Percentiles rank a stretch among this genome's conserved stretches.
phyloP scores from a whole-genome alignment of 2,113 vertebrate species.

The Xyrauchen texanus region DNA sequence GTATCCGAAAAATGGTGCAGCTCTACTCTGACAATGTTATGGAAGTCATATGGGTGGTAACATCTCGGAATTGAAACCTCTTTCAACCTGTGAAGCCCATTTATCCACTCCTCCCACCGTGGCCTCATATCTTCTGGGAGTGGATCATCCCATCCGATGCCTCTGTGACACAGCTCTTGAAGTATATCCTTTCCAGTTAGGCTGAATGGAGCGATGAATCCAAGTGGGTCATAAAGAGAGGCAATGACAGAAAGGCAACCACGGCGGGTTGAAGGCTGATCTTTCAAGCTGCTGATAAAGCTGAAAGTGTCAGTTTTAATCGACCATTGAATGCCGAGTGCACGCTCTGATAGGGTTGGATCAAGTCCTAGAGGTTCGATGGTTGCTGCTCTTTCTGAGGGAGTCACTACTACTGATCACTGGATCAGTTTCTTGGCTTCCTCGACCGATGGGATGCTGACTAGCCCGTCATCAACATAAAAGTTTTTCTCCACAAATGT shows the following conservation, averaged over 20 bases:
- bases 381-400: neutral
- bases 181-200: constrained; percentile 37
- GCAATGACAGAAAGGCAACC: neutral
- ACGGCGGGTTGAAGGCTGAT: neutral
- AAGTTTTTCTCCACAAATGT: too few relatives aligned
- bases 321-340: neutral
- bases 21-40: too few relatives aligned
- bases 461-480: too few relatives aligned
- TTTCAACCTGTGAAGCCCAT: constrained; percentile 19
- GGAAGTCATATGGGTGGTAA: too few relatives aligned
- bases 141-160: constrained; percentile 38
- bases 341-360: neutral
- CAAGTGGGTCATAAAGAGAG: neutral
- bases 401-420: too few relatives aligned
- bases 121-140: constrained; percentile 22
- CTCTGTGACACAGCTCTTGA: constrained; percentile 37
- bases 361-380: neutral
- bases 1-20: too few relatives aligned
- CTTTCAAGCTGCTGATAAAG: neutral
- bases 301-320: neutral
- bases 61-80: constrained; percentile 33
- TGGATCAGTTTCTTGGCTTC: too few relatives aligned
- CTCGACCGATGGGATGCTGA: too few relatives aligned
- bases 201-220: constrained; percentile 30
- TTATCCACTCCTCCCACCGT: constrained; percentile 40